Percentiles rank a stretch among this genome's conserved stretches.
Conservation (phyloP, 2,797 vertebrate species). For the Melanotaenia trifasciata region DNA sequence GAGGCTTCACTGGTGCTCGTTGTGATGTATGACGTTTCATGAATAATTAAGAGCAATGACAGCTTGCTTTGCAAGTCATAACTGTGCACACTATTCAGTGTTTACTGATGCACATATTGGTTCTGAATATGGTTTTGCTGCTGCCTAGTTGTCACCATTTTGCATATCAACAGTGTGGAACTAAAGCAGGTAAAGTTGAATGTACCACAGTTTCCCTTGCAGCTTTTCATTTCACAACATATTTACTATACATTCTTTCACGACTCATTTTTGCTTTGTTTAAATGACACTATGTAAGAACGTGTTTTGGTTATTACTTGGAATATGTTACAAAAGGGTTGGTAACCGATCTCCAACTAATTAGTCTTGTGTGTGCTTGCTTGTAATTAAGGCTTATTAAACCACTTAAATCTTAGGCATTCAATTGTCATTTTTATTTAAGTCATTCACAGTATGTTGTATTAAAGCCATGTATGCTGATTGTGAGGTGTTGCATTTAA, state of each 20-base stretch:
- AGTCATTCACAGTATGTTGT: slow-evolving; percentile 27
- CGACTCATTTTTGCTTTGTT: slow-evolving; percentile 45
- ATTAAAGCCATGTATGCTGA: slow-evolving; percentile 14
- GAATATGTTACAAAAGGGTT: slow-evolving; percentile 45
- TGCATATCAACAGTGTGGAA: slow-evolving; percentile 39
- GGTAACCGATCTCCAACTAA: slow-evolving; percentile 54
- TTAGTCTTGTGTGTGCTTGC: slow-evolving; percentile 56
- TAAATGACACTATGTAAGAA: slow-evolving; percentile 45
- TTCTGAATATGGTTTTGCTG: slow-evolving; percentile 57
- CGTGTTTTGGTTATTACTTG: slow-evolving; percentile 44
- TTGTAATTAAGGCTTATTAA: slow-evolving; percentile 71
- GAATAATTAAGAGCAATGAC: slow-evolving; percentile 72
- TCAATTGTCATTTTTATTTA: slow-evolving; percentile 60
- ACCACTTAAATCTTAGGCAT: slow-evolving; percentile 54
- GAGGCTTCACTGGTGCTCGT: slow-evolving; percentile 66
- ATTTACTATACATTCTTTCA: slow-evolving; percentile 50
- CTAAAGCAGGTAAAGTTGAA: slow-evolving; percentile 65
- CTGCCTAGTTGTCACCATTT: slow-evolving; percentile 48
- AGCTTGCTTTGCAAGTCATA: slow-evolving; percentile 56
- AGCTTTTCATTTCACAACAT: slow-evolving; percentile 46
- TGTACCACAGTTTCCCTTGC: slow-evolving; percentile 54
- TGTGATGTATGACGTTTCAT: slow-evolving; percentile 60
- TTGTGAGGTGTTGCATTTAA: slow-evolving; percentile 30
- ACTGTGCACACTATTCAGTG: slow-evolving; percentile 48
- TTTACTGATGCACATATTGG: slow-evolving; percentile 59